These are phyloP conservation scores for Acromyrmex heyeri DNA, from an alignment of 1,140 invertebrate genomes.

Conservation along the genomic window DNA sequence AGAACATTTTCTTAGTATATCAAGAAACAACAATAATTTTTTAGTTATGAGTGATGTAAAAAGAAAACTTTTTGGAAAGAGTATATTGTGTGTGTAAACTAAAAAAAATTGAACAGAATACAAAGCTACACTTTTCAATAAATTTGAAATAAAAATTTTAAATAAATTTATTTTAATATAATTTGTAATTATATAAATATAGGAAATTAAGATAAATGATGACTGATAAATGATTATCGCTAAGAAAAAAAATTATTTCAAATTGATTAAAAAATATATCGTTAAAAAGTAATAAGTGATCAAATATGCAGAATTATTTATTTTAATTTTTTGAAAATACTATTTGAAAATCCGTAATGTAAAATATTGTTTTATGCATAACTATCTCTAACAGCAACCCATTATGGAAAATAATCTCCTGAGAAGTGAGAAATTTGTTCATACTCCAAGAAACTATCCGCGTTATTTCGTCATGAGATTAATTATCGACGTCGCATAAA, in stretches of 20 bases:
- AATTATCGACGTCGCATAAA: conserved; percentile 54
- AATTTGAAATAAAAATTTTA: background rate
- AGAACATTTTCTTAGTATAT: background rate
- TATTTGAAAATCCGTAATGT: background rate
- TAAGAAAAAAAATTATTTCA: background rate
- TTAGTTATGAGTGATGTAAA: background rate
- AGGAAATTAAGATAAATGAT: conserved; percentile 4
- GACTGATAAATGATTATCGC: background rate
- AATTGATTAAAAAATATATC: background rate
- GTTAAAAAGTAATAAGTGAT: background rate
- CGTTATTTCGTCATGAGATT: conserved; percentile 31
- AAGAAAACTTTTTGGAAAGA: background rate
- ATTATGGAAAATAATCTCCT: background rate
- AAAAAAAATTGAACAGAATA: background rate
- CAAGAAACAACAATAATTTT: background rate
- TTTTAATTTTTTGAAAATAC: background rate
- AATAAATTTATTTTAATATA: background rate
- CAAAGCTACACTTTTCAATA: background rate
- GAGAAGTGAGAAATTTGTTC: background rate
- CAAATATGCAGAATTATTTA: background rate
- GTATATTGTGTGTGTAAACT: background rate
- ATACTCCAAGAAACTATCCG: conserved; percentile 16
- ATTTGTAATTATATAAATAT: background rate
- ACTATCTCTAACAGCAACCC: background rate
- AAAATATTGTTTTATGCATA: background rate